These are phyloP conservation scores for Podarcis muralis DNA, from an alignment of 2,113 vertebrate genomes.

Conservation along the genomic window DNA sequence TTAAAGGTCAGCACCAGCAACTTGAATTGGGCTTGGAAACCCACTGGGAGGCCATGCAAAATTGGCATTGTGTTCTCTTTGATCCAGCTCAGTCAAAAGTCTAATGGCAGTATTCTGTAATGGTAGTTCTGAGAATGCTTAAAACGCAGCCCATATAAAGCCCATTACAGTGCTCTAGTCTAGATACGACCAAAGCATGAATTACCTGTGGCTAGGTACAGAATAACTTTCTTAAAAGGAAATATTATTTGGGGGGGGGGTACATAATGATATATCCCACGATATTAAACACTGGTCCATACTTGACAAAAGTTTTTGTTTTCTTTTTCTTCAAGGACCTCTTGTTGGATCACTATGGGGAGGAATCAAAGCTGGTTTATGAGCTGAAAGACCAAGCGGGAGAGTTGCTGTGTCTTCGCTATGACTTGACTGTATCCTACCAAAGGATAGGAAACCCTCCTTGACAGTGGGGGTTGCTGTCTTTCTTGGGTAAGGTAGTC, in stretches of 20 bases:
- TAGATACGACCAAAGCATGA: background rate
- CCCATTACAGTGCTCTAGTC: background rate
- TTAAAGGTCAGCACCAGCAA: background rate
- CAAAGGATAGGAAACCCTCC: background rate
- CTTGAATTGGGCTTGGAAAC: background rate
- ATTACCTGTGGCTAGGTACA: background rate
- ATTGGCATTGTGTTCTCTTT: background rate
- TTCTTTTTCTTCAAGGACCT: conserved; percentile 78
- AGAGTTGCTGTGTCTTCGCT: conserved; percentile 92
- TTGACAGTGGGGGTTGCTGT: background rate
- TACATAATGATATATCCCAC: background rate
- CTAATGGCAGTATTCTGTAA: background rate
- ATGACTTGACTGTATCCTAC: conserved; percentile 98
- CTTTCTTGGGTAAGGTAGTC: rapidly evolving
- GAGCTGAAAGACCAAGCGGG: conserved; percentile 97
- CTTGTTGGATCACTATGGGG: conserved; percentile 88
- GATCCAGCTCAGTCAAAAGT: background rate
- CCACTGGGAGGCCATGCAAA: background rate
- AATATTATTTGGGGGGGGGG: background rate
- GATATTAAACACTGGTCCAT: background rate
- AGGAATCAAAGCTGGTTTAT: conserved; percentile 90
- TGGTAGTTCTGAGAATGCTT: background rate
- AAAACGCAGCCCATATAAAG: background rate
- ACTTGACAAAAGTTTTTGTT: background rate
- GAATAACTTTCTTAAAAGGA: background rate